Base-by-base conservation (phyloP, 2,888 invertebrate species). In the Apotomis capreana region DNA sequence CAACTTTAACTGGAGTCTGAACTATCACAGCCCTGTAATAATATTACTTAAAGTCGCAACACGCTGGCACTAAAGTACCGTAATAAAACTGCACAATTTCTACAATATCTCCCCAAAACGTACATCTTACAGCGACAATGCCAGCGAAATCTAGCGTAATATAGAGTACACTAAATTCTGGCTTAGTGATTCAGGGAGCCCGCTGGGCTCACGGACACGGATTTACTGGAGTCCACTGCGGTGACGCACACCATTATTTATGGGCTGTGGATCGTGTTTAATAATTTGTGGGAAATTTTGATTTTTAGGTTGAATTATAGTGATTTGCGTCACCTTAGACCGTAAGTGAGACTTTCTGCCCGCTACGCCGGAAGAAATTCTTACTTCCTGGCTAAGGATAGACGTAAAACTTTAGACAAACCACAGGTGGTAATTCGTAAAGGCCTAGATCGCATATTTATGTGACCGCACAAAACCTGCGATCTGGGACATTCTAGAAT, bases 201-300 rank as follows among this genome's bases (percentile, higher is more conserved):
- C 71, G 62, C 71, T 71, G 71, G 60, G 67, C 57, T 67, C 71
- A 68, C 61, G 71, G 71, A 71, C 71, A 67, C 67, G 58, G 71
- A 71, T 71, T 68, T 71, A 71, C 68, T 62, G 26, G 71, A 62
- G 67, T 57, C 71, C 71, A 61, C 71, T 71, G 71, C 71, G 68
- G 61, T 57, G 67, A 67, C 51, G 71, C 67, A 62, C 67, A 57
- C 62, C 8, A 51, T 68, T 71, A 71, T 68, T 52, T 62, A 71
- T 68, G 61, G 67, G 13, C 9, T 3, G 49, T 69, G 69, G 40
- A 44, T 68, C 71, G 67, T 62, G 67, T 44, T 68, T 62, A 40
- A 71, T 62, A 62, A 62, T 51, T 67, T 69, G 68, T 9, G 37
- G 40, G 36, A 61, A 13, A 68, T 69, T 62, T 52, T 44, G 52